Base-by-base conservation (phyloP, 1,140 invertebrate genomes). In the Hylyphantes graminicola region DNA sequence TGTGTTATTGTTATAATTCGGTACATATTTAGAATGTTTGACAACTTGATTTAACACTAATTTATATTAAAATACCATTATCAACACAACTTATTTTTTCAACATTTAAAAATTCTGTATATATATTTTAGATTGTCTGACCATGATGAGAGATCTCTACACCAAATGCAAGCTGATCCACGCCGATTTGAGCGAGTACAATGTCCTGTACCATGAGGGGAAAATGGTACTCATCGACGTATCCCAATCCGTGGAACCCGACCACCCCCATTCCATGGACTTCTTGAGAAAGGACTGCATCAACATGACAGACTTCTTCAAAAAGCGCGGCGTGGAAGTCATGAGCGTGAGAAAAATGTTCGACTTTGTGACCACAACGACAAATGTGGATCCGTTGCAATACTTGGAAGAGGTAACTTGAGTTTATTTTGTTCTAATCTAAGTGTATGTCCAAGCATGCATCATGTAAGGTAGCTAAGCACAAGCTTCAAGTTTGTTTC, bases 311-410 rank as follows among this genome's bases (percentile, higher is more conserved):
- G 95, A 97, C 85, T 99, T 95, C 90, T 99, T 99, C 89, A 93
- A 93, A 76, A 97, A 96, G 87, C 94, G 94, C 87, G 93, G 94
- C 54, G 97, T 99, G 0, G 93, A 93, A 55, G 96, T 96, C 15
- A 93, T 99, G 92, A 94, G 94, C 0, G 92, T 98, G 0, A 96
- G 96, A 87, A 94, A 96, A 87, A 90, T 99, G 65, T 99, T 99
- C 92, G 95, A 98, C 89, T 99, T 99, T 89, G 94, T 99, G 61
- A 98, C 96, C 3, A 96, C 54, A 94, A 92, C 7, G 13, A 59
- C 19, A 12, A 7, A 12, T 50, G 48, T 53, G 15, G 50, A 78
- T 55, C 17, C 35, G 15, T 64, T 19, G 9, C 13, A 67, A 12
- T 78, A 78, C 67, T 17, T 87, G 9, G 67, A 86, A 54, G 15